Base-by-base conservation (phyloP, 2,888 invertebrate species). In the Tetragonisca angustula region DNA sequence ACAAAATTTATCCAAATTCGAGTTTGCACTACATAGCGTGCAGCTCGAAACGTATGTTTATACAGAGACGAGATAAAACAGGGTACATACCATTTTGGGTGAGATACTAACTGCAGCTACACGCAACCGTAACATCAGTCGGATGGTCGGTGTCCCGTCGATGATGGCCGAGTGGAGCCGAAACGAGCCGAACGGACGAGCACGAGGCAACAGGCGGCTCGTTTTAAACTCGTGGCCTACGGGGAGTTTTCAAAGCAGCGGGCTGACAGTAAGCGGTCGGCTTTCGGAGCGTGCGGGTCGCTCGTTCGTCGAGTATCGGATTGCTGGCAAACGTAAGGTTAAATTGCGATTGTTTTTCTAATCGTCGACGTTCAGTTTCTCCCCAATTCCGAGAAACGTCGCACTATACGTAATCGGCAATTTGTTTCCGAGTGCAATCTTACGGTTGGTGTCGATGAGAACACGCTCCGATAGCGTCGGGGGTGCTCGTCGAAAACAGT, bases 141-240 rank as follows among this genome's bases (percentile, higher is more conserved):
- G 32, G 32, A 36, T 13, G 19, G 79, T 36, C 72, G 64, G 62
- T 71, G 67, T 67, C 71, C 83, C 61, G 72, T 32, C 27, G 67
- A 67, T 49, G 68, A 82, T 65, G 9, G 2, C 52, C 87, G 87
- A 85, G 21, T n/a, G 3, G 0, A 0, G 61, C 67, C 92, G 92
- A 87, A 36, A n/a, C 2, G 6, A 32, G n/a, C 77, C 91, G 91
- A 89, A 11, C 43, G 24, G 13, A 62, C 71, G 24, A 13, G 65
- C 71, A 81, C 89, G 90, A 90, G 91, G 91, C 92, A 90, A 91
- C 90, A 91, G 91, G 91, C 90, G 89, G 91, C 89, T 86, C 88
- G 86, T 91, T 91, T 89, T 81, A 87, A 90, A 89, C 84, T 81
- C 64, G 74, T 59, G 75, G 75, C 86, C 79, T 67, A 65, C 72